phyloP scores from a whole-genome alignment of 2,797 vertebrate genomes.

The Pteronotus mesoamericanus region DNA sequence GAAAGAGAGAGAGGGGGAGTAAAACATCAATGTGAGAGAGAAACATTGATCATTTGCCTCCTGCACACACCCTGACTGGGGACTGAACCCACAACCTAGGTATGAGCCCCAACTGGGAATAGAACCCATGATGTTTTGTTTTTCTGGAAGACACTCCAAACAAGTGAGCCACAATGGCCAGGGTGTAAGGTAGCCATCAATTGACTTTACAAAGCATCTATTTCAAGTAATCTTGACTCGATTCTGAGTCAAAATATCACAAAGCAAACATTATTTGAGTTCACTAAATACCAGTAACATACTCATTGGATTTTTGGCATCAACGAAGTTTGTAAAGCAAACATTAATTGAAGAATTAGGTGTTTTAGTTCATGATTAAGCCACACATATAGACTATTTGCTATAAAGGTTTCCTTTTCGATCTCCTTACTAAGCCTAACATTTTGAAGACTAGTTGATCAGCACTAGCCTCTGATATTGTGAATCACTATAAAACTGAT shows the following conservation, averaged over 20 bases:
- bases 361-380: background rate
- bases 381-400: background rate
- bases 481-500: slow-evolving; percentile 12
- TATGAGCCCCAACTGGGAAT: background rate
- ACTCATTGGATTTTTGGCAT: background rate
- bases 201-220: background rate
- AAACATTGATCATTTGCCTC: background rate
- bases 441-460: background rate
- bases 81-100: background rate
- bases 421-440: background rate
- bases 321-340: background rate
- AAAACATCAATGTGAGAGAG: too few relatives aligned
- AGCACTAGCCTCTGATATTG: background rate
- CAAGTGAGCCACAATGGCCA: background rate
- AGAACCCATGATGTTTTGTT: background rate
- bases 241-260: background rate
- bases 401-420: background rate
- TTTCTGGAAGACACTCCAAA: background rate
- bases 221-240: background rate
- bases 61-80: background rate
- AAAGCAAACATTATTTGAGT: background rate
- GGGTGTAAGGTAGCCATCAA: background rate
- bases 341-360: background rate
- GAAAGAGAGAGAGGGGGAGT: too few relatives aligned
- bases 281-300: background rate